Conservation (phyloP, 2,113 vertebrate genomes). For the Aldabrachelys gigantea region DNA sequence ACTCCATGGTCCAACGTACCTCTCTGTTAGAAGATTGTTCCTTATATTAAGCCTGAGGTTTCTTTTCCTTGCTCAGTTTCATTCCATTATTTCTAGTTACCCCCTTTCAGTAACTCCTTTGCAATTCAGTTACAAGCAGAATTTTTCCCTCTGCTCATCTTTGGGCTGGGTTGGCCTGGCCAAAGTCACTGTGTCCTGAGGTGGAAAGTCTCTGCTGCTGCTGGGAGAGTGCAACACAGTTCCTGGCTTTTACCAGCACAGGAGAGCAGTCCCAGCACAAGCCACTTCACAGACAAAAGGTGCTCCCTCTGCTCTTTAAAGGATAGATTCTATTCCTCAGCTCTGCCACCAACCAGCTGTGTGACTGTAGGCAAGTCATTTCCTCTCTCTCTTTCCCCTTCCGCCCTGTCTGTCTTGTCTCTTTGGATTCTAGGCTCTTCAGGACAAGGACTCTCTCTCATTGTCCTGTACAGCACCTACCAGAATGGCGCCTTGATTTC, state of each 20-base stretch:
- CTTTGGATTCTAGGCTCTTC: not conserved
- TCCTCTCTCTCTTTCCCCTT: not conserved
- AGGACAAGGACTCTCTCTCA: not conserved
- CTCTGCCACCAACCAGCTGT: not conserved
- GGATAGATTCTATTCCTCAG: not conserved
- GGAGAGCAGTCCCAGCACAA: not conserved
- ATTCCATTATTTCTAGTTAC: conserved; percentile 44
- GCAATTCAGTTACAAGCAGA: not conserved
- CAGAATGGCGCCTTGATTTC: not conserved
- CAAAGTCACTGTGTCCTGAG: not conserved
- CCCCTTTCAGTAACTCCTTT: conserved; percentile 50
- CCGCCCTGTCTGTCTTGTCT: not conserved
- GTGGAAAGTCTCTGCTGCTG: not conserved
- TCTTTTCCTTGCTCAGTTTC: conserved; percentile 62
- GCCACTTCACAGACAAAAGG: rapidly evolving
- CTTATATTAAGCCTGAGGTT: conserved; percentile 72
- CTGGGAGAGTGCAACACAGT: not conserved
- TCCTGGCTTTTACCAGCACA: not conserved
- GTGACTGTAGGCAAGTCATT: not conserved
- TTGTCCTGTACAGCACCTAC: not conserved
- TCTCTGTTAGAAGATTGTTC: conserved; percentile 77
- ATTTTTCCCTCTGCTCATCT: conserved; percentile 49
- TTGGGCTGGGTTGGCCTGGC: rapidly evolving
- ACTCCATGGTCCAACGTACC: conserved; percentile 69
- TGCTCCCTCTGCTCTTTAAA: not conserved